These are phyloP conservation scores for Alligator mississippiensis DNA, from an alignment of 2,113 vertebrate species.

Conservation along the genomic window DNA sequence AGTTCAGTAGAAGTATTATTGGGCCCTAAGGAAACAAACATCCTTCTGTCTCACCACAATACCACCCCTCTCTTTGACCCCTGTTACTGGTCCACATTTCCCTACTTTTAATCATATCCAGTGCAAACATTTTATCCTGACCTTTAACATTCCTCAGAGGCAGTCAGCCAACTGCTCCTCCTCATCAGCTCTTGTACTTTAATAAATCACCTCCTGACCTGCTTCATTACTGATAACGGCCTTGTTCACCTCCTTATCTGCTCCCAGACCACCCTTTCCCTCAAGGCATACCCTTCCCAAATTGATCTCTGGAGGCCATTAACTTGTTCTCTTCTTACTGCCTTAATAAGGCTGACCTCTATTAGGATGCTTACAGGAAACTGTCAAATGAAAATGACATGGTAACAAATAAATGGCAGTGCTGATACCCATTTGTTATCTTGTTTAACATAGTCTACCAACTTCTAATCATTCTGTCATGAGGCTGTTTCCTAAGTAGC, in stretches of 20 bases:
- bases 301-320: background rate
- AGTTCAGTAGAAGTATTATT: background rate
- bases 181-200: background rate
- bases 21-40: background rate
- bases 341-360: background rate
- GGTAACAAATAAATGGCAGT: too few species aligned
- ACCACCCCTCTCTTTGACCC: background rate
- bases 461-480: too few species aligned
- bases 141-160: background rate
- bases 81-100: background rate
- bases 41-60: background rate
- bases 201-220: background rate
- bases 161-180: background rate
- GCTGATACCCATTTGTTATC: too few species aligned
- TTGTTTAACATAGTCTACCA: too few species aligned
- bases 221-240: background rate
- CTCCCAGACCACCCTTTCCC: background rate
- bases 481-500: too few species aligned
- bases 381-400: too few species aligned
- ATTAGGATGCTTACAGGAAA: too few species aligned
- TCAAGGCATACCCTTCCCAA: background rate
- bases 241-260: background rate
- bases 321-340: background rate
- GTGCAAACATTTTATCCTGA: background rate
- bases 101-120: background rate